Percentiles rank a stretch among this genome's conserved stretches.
Evolutionary conservation across 2,888 invertebrate species (phyloP).

Genomic region (Zaprionus obscuricornis): DNA sequence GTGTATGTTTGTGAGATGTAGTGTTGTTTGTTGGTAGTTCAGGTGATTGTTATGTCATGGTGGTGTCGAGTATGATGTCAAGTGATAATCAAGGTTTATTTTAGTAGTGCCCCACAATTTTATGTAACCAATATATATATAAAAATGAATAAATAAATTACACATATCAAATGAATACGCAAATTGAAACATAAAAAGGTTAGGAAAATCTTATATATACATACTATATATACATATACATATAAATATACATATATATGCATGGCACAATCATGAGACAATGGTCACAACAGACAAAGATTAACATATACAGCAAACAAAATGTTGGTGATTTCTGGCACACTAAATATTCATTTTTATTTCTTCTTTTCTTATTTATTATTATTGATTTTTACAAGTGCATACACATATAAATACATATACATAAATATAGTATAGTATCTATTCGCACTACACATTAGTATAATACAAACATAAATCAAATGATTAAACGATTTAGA

Average conservation of each 20-base stretch:
- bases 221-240: conserved; percentile 17
- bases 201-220: conserved; percentile 23
- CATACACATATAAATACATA: background rate
- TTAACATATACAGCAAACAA: no score
- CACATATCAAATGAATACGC: conserved; percentile 41
- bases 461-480: conserved; percentile 5
- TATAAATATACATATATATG: conserved; percentile 20
- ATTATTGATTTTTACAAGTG: background rate
- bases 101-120: conserved; percentile 76
- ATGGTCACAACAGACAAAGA: no score
- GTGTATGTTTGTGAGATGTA: conserved; percentile 37
- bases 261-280: background rate
- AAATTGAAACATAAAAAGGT: conserved; percentile 25
- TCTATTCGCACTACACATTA: conserved; percentile 34
- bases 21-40: conserved; percentile 41
- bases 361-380: no score
- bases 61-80: no score
- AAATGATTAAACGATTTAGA: no score
- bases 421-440: conserved; percentile 28
- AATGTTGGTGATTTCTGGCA: no score
- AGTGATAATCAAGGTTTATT: conserved; percentile 42
- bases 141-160: conserved; percentile 74
- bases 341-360: no score
- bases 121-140: conserved; percentile 69
- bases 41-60: conserved; percentile 43